Evolutionary conservation across 1,140 invertebrate genomes (phyloP).

Genomic region (Drosophila parabipectinata): DNA sequence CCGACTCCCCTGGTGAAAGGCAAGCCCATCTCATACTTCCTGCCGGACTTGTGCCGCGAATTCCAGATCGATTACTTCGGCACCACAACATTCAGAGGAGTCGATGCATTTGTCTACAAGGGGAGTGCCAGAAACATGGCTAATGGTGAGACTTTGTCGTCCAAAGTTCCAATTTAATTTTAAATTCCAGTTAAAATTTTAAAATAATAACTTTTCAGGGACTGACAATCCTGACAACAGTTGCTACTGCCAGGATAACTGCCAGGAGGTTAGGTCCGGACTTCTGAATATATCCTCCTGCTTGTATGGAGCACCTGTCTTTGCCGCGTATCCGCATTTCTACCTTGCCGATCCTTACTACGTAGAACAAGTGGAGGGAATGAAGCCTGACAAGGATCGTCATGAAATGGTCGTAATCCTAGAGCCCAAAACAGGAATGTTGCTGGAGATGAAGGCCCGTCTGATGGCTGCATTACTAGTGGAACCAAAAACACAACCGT

Average conservation of each 20-base stretch:
- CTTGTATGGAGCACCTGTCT: constrained; percentile 87
- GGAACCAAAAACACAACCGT: constrained; percentile 85
- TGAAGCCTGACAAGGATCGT: constrained; percentile 88
- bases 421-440: constrained; percentile 90
- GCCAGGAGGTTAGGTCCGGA: constrained; percentile 58
- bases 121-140: constrained; percentile 86
- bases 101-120: constrained; percentile 86
- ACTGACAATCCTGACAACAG: constrained; percentile 55
- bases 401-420: constrained; percentile 89
- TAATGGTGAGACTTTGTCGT: constrained; percentile 84
- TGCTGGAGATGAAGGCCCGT: constrained; percentile 88
- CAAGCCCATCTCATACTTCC: constrained; percentile 87
- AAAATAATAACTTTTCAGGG: constrained; percentile 15
- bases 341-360: constrained; percentile 90
- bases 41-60: constrained; percentile 88
- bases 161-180: constrained; percentile 25
- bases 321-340: constrained; percentile 94
- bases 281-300: constrained; percentile 60
- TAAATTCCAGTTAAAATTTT: background rate
- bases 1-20: constrained; percentile 86
- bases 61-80: constrained; percentile 86
- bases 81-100: constrained; percentile 84
- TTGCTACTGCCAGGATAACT: constrained; percentile 55
- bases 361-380: constrained; percentile 87
- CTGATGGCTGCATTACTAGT: constrained; percentile 91